A percentile compares a stretch with the other conserved stretches of the same genome.
These are phyloP conservation scores for Allygus modestus DNA, from an alignment of 2,888 invertebrate species.

Conservation along the genomic window DNA sequence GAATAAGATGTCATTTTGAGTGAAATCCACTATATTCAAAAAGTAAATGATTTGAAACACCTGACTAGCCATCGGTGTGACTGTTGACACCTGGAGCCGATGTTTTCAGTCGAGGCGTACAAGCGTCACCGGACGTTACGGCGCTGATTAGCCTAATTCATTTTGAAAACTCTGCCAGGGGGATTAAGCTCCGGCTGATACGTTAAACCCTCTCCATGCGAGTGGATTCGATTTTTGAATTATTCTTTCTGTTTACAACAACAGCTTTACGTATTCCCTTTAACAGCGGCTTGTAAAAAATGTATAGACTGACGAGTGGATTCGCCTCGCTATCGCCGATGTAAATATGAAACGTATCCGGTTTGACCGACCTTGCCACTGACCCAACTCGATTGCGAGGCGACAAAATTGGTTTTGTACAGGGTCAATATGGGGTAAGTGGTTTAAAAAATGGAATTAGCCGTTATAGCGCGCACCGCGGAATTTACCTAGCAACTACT, in stretches of 20 bases:
- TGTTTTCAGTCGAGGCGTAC: slow-evolving; percentile 52
- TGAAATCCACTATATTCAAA: too few relatives aligned
- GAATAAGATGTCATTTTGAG: too few relatives aligned
- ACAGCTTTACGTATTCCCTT: slow-evolving; percentile 56
- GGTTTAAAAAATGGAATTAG: slow-evolving; percentile 18
- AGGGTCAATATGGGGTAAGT: neutral
- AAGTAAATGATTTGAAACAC: too few relatives aligned
- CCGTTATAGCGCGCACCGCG: neutral
- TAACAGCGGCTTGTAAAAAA: slow-evolving; percentile 33
- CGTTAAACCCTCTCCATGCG: slow-evolving; percentile 59
- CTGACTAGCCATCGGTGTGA: too few relatives aligned
- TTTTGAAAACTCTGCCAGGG: slow-evolving; percentile 62
- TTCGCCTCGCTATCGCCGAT: neutral
- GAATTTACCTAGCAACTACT: neutral
- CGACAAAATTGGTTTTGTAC: neutral
- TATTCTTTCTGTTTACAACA: slow-evolving; percentile 62
- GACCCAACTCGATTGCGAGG: slow-evolving; percentile 17
- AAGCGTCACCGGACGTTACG: slow-evolving; percentile 50
- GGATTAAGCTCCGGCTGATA: slow-evolving; percentile 59
- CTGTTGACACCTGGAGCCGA: neutral
- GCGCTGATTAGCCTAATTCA: slow-evolving; percentile 62
- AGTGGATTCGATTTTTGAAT: slow-evolving; percentile 64
- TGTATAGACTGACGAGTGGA: slow-evolving; percentile 13
- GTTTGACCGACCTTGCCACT: neutral
- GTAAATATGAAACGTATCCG: neutral